Conservation (phyloP, 2,888 invertebrate genomes). For the Coelinius sp. region DNA sequence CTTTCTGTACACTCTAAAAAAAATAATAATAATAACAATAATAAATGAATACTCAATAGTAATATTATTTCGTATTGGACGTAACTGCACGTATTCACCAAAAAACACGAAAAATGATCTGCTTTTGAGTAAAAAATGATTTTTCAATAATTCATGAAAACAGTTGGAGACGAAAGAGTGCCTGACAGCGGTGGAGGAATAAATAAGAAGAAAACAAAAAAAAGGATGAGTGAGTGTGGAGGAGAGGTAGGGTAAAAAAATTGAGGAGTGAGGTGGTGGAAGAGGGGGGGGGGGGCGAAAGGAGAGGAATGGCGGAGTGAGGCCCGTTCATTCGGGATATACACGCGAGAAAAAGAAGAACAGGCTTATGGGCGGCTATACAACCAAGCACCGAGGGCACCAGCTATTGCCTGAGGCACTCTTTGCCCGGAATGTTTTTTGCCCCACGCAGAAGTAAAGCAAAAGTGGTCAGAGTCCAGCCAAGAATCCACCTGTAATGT, state of each 20-base stretch:
- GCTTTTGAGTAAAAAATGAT: conserved; percentile 27
- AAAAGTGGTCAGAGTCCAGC: conserved; percentile 25
- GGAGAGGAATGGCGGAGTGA: conserved; percentile 24
- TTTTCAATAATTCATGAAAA: conserved; percentile 41
- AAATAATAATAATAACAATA: neutral
- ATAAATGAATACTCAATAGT: neutral
- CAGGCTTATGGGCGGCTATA: conserved; percentile 20
- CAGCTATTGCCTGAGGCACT: conserved; percentile 34
- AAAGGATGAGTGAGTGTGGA: conserved; percentile 34
- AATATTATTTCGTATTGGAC: neutral
- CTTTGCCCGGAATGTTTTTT: conserved; percentile 45
- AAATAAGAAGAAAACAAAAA: neutral
- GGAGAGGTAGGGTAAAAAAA: conserved; percentile 1
- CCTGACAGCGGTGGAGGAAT: conserved; percentile 27
- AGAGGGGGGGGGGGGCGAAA: neutral
- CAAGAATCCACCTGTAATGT: conserved; percentile 33
- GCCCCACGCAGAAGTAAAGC: conserved; percentile 36
- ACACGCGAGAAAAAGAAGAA: conserved; percentile 31
- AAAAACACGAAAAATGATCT: conserved; percentile 26
- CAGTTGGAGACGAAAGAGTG: conserved; percentile 24
- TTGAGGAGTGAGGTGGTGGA: conserved; percentile 30
- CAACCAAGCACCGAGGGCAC: conserved; percentile 5
- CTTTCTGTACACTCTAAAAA: neutral
- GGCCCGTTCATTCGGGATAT: conserved; percentile 41
- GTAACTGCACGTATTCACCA: neutral